Evolutionary conservation across 2,888 invertebrate species (phyloP).

Genomic region (Mystacides longicornis): DNA sequence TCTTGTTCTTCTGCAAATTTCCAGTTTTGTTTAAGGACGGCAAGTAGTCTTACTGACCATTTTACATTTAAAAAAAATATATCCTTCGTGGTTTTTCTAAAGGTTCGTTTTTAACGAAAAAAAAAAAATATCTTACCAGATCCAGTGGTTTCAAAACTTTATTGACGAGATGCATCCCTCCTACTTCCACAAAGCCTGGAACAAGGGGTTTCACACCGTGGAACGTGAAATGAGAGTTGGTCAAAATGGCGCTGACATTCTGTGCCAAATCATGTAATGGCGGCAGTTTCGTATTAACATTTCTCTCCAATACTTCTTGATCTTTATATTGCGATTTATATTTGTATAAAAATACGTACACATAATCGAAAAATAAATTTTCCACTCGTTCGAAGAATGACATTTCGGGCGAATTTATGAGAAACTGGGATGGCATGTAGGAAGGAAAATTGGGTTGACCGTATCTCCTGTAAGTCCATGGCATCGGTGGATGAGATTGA

Average conservation of each 20-base stretch:
- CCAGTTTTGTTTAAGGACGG: too few relatives aligned
- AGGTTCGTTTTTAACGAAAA: too few relatives aligned
- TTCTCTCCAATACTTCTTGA: conserved; percentile 32
- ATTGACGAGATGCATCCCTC: conserved; percentile 42
- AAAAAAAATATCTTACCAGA: not conserved
- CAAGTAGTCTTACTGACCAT: too few relatives aligned
- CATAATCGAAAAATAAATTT: conserved; percentile 35
- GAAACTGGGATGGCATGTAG: conserved; percentile 37
- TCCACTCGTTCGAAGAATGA: conserved; percentile 37
- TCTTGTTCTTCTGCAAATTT: too few relatives aligned
- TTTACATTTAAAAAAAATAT: too few relatives aligned
- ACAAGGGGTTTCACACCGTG: conserved; percentile 40
- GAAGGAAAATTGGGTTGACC: conserved; percentile 46
- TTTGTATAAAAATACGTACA: conserved; percentile 31
- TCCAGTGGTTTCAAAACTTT: conserved; percentile 26
- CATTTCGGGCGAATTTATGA: conserved; percentile 35
- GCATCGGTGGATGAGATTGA: conserved; percentile 51
- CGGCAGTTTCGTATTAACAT: conserved; percentile 35
- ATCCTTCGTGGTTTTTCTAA: too few relatives aligned
- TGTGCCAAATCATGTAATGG: conserved; percentile 35
- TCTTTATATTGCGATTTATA: conserved; percentile 30
- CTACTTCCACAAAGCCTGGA: conserved; percentile 45
- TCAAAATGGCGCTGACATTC: conserved; percentile 41
- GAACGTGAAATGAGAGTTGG: conserved; percentile 41
- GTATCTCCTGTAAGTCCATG: conserved; percentile 45